These are phyloP conservation scores for Falco cherrug DNA, from an alignment of 2,797 vertebrate genomes.

Conservation along the genomic window DNA sequence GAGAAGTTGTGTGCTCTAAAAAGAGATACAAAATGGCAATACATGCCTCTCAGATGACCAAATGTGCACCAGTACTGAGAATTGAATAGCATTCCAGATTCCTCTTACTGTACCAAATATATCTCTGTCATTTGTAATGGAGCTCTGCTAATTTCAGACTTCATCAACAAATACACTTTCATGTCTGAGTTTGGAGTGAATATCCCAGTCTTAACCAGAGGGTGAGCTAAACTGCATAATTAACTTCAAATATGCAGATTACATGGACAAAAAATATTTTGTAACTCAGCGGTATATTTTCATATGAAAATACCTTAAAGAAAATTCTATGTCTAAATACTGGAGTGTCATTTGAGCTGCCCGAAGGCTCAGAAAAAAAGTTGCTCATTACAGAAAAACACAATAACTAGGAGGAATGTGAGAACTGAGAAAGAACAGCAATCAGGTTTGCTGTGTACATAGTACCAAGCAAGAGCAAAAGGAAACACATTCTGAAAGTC, in stretches of 20 bases:
- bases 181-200: neutral
- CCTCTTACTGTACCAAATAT: neutral
- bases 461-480: neutral
- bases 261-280: neutral
- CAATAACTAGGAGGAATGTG: neutral
- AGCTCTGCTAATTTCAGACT: neutral
- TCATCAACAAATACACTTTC: neutral
- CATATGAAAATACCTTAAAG: neutral
- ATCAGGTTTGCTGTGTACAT: neutral
- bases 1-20: neutral
- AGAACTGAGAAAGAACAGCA: neutral
- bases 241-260: neutral
- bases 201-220: neutral
- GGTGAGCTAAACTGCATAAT: neutral
- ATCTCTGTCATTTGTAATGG: neutral
- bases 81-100: neutral
- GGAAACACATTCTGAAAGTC: neutral
- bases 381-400: neutral
- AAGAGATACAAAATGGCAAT: neutral
- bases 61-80: neutral
- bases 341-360: neutral
- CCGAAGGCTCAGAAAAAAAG: neutral
- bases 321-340: neutral
- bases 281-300: neutral
- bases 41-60: neutral